Conservation (phyloP, 2,113 vertebrate species). For the Conger conger region DNA sequence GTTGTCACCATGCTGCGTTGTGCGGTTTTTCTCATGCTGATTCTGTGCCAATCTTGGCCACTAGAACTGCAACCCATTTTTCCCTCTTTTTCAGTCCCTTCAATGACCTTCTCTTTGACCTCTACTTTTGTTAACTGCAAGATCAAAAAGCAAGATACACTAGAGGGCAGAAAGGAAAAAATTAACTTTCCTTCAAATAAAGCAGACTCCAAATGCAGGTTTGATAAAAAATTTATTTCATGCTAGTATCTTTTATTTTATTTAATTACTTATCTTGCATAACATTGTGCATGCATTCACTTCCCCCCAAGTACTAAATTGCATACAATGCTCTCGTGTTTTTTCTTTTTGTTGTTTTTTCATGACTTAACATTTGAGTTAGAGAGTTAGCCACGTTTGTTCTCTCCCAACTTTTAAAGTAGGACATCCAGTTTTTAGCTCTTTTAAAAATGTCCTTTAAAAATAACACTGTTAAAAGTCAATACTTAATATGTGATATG, state of each 20-base stretch:
- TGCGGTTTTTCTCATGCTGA: conserved; percentile 46
- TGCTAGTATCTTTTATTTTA: conserved; percentile 73
- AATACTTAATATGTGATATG: conserved; percentile 73
- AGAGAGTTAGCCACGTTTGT: conserved; percentile 30
- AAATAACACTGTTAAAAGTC: conserved; percentile 77
- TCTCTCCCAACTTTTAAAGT: conserved; percentile 29
- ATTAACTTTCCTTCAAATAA: conserved; percentile 32
- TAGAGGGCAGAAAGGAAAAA: conserved; percentile 35
- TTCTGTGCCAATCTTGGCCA: conserved; percentile 2
- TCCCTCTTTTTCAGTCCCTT: conserved; percentile 31
- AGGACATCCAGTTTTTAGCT: conserved; percentile 30
- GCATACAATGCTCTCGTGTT: conserved; percentile 80
- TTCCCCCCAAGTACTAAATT: conserved; percentile 78
- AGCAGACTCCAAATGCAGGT: conserved; percentile 42
- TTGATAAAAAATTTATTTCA: conserved; percentile 92
- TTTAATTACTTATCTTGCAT: conserved; percentile 70
- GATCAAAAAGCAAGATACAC: conserved; percentile 41
- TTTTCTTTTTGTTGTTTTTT: conserved; percentile 63
- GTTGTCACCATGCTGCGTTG: conserved; percentile 47
- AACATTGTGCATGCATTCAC: conserved; percentile 87
- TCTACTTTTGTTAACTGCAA: conserved; percentile 34
- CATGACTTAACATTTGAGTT: conserved; percentile 35
- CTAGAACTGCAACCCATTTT: conserved; percentile 13
- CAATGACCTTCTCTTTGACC: conserved; percentile 36
- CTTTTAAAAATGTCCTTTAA: conserved; percentile 47